Evolutionary conservation across 2,888 invertebrate genomes (phyloP), one percentile per base, ranked within the genome.

Genomic region (Toxonevra muliebris): DNA sequence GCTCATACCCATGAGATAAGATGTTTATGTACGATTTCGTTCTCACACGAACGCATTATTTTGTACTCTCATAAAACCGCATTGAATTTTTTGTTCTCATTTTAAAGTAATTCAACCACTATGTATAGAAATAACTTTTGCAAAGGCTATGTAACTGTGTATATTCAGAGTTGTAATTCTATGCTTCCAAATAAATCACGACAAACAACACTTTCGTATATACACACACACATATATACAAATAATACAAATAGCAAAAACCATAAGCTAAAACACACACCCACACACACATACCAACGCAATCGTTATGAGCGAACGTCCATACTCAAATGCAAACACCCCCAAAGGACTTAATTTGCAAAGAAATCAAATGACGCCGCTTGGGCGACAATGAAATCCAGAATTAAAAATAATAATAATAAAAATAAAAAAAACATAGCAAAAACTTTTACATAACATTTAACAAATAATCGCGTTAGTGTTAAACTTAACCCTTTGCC

Each of bases 371-470:
- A 68, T 71, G 73, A 71, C 73, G 75, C 73, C 74, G 69, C 68
- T 60, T 45, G 59, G 73, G 69, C 78, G 76, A 70, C 74, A 70
- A 57, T 71, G 72, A 69, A 72, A 69, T 62, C 63, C 45, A 69
- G 67, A 70, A 60, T 69, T 65, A 66, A 58, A 65, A 43, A 42
- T 53, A 57, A 58, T 59, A 55, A 73, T 73, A 70, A 71, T 69
- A 73, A 74, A 76, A 72, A 71, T 65, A 45, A 10, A 10, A 48
- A 54, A 12, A 57, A 30, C 17, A 55, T 59, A 68, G 63, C 69
- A 65, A 68, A 58, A 70, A 71, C 74, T 76, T 76, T 79, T 74
- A 76, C 80, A 77, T 79, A 79, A 79, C 80, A 80, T 80, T 80
- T 79, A 80, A 80, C 80, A 55, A 57, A 41, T 65, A n/a, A 41